These are phyloP conservation scores for Volucella zonaria DNA, from an alignment of 2,888 invertebrate genomes.

Conservation along the genomic window DNA sequence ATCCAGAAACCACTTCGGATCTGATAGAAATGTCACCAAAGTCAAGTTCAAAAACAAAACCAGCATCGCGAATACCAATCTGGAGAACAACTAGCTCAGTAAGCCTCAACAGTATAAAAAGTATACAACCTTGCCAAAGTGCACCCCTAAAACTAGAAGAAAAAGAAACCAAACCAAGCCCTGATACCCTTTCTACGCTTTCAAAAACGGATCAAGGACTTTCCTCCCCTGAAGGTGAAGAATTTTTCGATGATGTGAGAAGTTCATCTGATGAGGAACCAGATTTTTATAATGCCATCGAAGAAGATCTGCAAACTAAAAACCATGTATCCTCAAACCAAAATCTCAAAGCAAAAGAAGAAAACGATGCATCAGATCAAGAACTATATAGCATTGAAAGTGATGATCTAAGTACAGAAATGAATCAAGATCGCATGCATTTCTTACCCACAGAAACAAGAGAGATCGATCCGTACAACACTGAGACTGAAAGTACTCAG, in stretches of 20 bases:
- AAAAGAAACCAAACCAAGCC: neutral
- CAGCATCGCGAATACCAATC: constrained; percentile 79
- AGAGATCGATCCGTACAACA: constrained; percentile 9
- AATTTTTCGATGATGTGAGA: constrained; percentile 78
- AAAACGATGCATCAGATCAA: constrained; percentile 76
- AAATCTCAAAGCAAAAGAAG: constrained; percentile 38
- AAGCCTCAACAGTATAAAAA: constrained; percentile 74
- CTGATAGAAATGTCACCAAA: neutral
- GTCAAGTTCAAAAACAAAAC: constrained; percentile 20
- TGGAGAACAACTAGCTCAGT: constrained; percentile 75
- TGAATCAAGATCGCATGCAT: constrained; percentile 61
- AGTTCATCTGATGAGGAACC: constrained; percentile 76
- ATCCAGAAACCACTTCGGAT: neutral
- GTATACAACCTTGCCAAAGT: constrained; percentile 8
- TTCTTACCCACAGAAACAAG: constrained; percentile 76
- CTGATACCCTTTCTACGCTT: neutral
- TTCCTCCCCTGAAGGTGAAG: constrained; percentile 73
- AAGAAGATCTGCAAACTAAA: constrained; percentile 30
- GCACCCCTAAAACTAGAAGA: constrained; percentile 15
- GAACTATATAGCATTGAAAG: constrained; percentile 78
- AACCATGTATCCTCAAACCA: neutral
- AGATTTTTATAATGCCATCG: constrained; percentile 61
- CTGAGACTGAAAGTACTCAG: constrained; percentile 14
- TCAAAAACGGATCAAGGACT: too few relatives aligned
- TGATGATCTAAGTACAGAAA: constrained; percentile 72